Percentiles rank a stretch among this genome's conserved stretches.
These are phyloP conservation scores for Azemiops feae DNA, from an alignment of 2,113 vertebrate genomes.

Conservation along the genomic window DNA sequence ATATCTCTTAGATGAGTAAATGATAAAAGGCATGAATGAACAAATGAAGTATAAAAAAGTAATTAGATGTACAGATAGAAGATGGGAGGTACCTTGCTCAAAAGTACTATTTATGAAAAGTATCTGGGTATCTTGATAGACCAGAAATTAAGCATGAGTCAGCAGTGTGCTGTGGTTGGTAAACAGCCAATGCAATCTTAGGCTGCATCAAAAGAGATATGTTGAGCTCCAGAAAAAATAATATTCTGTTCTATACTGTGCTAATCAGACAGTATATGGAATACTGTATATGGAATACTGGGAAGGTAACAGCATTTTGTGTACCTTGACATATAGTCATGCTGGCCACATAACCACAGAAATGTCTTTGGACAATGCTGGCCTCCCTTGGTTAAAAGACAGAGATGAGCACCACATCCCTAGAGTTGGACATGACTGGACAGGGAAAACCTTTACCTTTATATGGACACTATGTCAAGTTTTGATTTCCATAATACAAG, in stretches of 20 bases:
- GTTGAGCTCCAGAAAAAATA: neutral
- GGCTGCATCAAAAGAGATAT: neutral
- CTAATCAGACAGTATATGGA: neutral
- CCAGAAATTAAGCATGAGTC: neutral
- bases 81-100: neutral
- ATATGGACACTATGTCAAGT: neutral
- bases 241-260: neutral
- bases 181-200: neutral
- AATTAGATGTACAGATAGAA: neutral
- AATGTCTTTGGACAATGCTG: neutral
- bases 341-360: neutral
- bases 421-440: neutral
- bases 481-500: neutral
- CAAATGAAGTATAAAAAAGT: neutral
- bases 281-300: neutral
- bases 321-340: too few relatives aligned
- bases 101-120: neutral
- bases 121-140: neutral
- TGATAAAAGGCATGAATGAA: neutral
- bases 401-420: neutral
- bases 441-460: neutral
- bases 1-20: neutral
- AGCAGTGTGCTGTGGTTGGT: neutral
- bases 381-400: neutral
- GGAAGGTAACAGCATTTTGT: too few relatives aligned